phyloP scores from a whole-genome alignment of 2,797 vertebrate genomes.

The Karalla daura region DNA sequence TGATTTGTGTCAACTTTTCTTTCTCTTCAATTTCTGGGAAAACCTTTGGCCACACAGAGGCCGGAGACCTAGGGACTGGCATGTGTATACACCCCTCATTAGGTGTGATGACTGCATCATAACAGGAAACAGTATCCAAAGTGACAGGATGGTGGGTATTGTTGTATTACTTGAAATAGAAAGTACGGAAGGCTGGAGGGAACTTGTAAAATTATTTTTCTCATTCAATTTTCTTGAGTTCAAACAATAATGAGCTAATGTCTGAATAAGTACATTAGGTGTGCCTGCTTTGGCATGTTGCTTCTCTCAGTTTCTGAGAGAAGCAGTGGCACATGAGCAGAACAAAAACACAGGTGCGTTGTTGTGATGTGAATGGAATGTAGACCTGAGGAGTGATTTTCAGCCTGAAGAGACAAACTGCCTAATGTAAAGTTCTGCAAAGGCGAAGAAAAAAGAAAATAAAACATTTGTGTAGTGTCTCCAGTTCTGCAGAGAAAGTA shows the following conservation, averaged over 20 bases:
- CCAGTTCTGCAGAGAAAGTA: not conserved
- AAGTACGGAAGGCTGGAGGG: conserved; percentile 10
- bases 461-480: not conserved
- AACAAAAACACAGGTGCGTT: not conserved
- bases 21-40: conserved; percentile 19
- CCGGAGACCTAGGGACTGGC: not conserved
- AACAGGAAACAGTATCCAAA: conserved; percentile 62
- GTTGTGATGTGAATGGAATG: not conserved
- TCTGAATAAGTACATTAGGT: not conserved
- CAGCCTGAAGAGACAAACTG: not conserved
- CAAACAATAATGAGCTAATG: not conserved
- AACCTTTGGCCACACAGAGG: conserved; percentile 1
- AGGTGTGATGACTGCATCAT: conserved; percentile 33
- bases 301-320: not conserved
- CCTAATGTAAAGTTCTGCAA: conserved; percentile 20
- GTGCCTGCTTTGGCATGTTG: not conserved
- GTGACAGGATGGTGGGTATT: conserved; percentile 61
- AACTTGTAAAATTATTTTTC: conserved; percentile 13
- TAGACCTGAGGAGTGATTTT: not conserved
- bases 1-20: conserved; percentile 16
- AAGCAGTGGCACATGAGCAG: not conserved
- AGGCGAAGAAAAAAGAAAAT: not conserved
- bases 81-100: conserved; percentile 6
- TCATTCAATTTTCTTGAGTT: conserved; percentile 12
- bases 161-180: conserved; percentile 48